A percentile compares a stretch with the other conserved stretches of the same genome.
Evolutionary conservation across 1,140 invertebrate species (phyloP).

Genomic region (Solen grandis): DNA sequence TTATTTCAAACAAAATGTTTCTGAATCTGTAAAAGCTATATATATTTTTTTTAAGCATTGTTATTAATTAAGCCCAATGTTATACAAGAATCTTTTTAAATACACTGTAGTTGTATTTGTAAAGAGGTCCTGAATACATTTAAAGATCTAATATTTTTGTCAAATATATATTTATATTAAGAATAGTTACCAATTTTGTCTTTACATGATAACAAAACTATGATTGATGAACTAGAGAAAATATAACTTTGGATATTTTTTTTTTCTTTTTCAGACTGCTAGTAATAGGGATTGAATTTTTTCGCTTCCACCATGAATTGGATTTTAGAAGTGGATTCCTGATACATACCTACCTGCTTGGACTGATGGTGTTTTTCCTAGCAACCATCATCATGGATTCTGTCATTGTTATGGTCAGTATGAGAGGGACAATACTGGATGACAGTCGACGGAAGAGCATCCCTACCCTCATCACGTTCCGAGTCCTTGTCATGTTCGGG

Average conservation of each 20-base stretch:
- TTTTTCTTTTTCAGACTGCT: conserved; percentile 21
- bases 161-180: not conserved
- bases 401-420: conserved; percentile 34
- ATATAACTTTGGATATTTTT: no score
- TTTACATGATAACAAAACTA: no score
- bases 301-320: conserved; percentile 25
- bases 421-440: conserved; percentile 34
- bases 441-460: conserved; percentile 25
- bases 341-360: conserved; percentile 31
- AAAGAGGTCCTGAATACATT: no score
- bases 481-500: not conserved
- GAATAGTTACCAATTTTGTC: no score
- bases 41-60: no score
- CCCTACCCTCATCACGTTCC: not conserved
- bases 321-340: conserved; percentile 23
- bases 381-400: conserved; percentile 1
- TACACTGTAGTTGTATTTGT: no score
- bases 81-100: no score
- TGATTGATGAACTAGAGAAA: no score
- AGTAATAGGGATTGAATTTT: conserved; percentile 6
- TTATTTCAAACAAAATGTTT: no score
- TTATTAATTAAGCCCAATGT: no score
- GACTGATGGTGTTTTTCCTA: conserved; percentile 24
- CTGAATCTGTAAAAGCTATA: no score
- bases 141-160: not conserved